Percentiles rank a stretch among this genome's conserved stretches.
phyloP scores from a whole-genome alignment of 2,113 vertebrate species.

The Psittacara wagleri region DNA sequence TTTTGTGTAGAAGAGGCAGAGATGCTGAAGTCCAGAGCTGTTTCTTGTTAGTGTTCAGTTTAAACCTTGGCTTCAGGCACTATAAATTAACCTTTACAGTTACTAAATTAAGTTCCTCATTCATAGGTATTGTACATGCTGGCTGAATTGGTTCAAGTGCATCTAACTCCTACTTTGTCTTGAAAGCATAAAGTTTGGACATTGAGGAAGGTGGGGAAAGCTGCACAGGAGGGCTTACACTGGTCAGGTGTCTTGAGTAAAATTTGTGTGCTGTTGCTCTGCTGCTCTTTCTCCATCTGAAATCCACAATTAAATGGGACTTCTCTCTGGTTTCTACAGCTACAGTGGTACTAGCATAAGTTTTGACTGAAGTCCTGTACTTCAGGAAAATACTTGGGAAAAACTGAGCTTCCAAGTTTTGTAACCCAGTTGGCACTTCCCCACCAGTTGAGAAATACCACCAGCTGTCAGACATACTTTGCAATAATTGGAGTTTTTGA shows the following conservation, averaged over 20 bases:
- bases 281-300: neutral
- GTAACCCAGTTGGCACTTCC: neutral
- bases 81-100: neutral
- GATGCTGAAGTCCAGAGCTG: neutral
- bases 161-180: neutral
- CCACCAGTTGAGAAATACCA: neutral
- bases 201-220: neutral
- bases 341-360: accelerated
- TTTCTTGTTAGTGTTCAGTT: neutral
- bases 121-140: neutral
- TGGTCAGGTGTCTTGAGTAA: neutral
- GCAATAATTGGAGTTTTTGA: neutral
- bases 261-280: neutral
- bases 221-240: neutral
- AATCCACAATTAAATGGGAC: neutral
- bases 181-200: neutral
- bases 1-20: neutral
- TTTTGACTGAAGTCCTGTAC: neutral
- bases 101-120: neutral
- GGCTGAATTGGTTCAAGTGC: neutral
- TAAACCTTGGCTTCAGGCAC: neutral
- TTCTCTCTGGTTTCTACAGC: neutral
- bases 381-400: neutral
- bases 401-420: neutral
- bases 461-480: neutral